These are phyloP conservation scores for Dioctria rufipes DNA, from an alignment of 2,888 invertebrate genomes.

Conservation along the genomic window DNA sequence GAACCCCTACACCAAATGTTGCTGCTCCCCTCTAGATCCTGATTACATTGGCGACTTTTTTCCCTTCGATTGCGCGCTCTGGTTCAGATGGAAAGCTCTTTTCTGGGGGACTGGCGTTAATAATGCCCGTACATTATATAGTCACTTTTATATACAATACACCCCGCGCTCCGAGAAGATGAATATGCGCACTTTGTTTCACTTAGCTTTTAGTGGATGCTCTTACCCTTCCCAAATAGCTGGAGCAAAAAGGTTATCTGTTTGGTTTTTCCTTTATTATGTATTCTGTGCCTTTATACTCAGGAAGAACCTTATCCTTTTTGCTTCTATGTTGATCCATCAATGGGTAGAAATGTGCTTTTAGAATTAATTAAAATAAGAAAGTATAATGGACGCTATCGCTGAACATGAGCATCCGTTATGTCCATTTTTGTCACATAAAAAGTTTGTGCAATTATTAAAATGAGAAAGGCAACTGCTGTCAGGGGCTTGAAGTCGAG, in stretches of 20 bases:
- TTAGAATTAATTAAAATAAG: conserved; percentile 59
- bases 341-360: conserved; percentile 57
- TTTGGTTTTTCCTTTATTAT: conserved; percentile 32
- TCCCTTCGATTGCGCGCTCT: conserved; percentile 44
- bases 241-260: conserved; percentile 57
- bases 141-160: conserved; percentile 3
- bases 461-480: background rate
- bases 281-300: conserved; percentile 47
- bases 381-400: conserved; percentile 56
- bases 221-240: conserved; percentile 18
- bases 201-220: conserved; percentile 33
- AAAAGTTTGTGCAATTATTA: conserved; percentile 22
- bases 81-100: conserved; percentile 49
- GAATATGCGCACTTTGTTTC: conserved; percentile 58
- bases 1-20: conserved; percentile 15
- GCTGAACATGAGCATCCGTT: conserved; percentile 55
- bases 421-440: conserved; percentile 45
- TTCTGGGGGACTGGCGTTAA: conserved; percentile 43
- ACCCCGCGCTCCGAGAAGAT: conserved; percentile 15
- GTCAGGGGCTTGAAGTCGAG: too few species aligned
- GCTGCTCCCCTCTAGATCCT: conserved; percentile 46
- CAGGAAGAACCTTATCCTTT: conserved; percentile 43
- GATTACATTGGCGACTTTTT: conserved; percentile 23
- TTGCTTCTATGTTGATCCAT: conserved; percentile 45
- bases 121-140: conserved; percentile 11